Percentiles rank a stretch among this genome's conserved stretches.
Conservation (phyloP, 2,888 invertebrate species). For the Cheilosia soror region DNA sequence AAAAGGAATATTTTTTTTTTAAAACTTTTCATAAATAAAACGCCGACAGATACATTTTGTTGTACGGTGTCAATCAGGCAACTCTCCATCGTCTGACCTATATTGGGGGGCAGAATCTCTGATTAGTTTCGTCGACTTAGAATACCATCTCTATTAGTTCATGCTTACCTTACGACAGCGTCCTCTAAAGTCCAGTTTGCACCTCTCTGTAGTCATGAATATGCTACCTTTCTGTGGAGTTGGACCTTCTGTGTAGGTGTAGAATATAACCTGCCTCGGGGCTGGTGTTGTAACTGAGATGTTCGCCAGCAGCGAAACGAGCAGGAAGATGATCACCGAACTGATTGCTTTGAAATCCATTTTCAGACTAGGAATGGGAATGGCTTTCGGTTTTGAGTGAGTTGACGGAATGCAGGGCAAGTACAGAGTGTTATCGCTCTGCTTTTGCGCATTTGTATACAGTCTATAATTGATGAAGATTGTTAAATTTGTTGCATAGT, state of each 20-base stretch:
- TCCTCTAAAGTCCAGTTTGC: constrained; percentile 53
- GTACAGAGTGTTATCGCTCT: constrained; percentile 25
- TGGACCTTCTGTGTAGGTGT: background rate
- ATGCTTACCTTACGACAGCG: constrained; percentile 51
- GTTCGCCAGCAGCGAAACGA: constrained; percentile 36
- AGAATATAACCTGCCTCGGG: constrained; percentile 60
- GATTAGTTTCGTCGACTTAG: background rate
- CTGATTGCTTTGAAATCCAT: constrained; percentile 63
- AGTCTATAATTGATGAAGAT: background rate
- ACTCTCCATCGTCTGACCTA: constrained; percentile 50
- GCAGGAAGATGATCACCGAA: constrained; percentile 37
- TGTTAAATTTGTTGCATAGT: constrained; percentile 9
- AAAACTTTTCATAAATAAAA: constrained; percentile 11
- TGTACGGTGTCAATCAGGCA: background rate
- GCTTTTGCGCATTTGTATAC: constrained; percentile 16
- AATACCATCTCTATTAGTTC: background rate
- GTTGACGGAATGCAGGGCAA: constrained; percentile 8
- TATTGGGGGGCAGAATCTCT: background rate
- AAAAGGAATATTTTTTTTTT: background rate
- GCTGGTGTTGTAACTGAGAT: constrained; percentile 36
- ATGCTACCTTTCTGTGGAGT: constrained; percentile 34
- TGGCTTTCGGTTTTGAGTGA: background rate
- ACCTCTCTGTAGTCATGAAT: constrained; percentile 14
- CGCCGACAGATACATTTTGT: constrained; percentile 7
- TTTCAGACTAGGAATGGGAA: constrained; percentile 60